These are phyloP conservation scores for Lophius americanus DNA, from an alignment of 2,797 vertebrate species.

Conservation along the genomic window DNA sequence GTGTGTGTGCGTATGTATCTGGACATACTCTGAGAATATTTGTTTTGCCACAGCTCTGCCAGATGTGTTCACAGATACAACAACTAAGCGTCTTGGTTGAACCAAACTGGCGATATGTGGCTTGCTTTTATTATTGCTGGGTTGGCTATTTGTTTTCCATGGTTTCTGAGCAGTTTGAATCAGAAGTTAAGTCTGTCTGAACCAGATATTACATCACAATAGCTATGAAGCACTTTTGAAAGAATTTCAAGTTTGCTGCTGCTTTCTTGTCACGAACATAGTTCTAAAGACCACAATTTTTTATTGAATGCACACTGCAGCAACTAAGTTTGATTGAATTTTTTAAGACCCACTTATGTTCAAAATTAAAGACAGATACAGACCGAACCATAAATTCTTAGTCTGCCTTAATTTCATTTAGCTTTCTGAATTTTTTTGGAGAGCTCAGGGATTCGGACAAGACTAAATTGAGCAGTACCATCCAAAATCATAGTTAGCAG, in stretches of 20 bases:
- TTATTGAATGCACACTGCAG: no score
- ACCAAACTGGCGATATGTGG: not conserved
- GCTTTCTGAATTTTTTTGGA: no score
- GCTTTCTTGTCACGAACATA: not conserved
- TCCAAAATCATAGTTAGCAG: no score
- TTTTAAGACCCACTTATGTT: no score
- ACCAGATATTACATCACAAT: not conserved
- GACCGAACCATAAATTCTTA: no score
- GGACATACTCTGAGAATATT: not conserved
- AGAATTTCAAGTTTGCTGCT: not conserved
- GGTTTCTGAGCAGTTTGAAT: not conserved
- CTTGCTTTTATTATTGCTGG: not conserved
- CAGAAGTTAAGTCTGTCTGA: not conserved
- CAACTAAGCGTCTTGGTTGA: not conserved
- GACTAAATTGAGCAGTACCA: no score
- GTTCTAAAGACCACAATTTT: no score
- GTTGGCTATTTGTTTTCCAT: not conserved
- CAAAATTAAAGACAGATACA: no score
- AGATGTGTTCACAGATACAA: slow-evolving; percentile 16
- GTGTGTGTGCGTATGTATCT: slow-evolving; percentile 10
- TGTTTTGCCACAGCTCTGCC: slow-evolving; percentile 15
- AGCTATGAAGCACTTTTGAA: not conserved
- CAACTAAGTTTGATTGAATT: no score
- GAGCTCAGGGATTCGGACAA: no score
- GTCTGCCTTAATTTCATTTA: no score